Percentiles rank a stretch among this genome's conserved stretches.
phyloP scores from a whole-genome alignment of 2,797 vertebrate genomes.

The Pantherophis alleghaniensis region DNA sequence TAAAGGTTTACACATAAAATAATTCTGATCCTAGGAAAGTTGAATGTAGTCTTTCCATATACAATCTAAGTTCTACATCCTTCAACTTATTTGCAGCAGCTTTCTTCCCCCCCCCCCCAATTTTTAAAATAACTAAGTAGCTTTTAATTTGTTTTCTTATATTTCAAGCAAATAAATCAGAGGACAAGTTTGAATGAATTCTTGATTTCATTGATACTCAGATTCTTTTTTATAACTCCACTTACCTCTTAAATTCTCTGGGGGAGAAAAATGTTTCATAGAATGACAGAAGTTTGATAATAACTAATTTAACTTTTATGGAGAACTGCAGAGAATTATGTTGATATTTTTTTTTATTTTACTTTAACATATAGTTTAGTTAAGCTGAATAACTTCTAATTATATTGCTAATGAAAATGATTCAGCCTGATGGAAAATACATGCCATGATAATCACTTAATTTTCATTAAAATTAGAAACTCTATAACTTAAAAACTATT shows the following conservation, averaged over 20 bases:
- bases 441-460: background rate
- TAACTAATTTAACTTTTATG: constrained; percentile 25
- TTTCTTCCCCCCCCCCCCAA: constrained; percentile 17
- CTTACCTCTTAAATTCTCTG: constrained; percentile 10
- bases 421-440: background rate
- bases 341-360: background rate
- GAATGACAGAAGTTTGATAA: constrained; percentile 25
- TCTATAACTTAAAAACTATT: background rate
- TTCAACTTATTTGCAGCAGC: constrained; percentile 41
- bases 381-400: constrained; percentile 34
- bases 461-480: constrained; percentile 22
- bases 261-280: constrained; percentile 40
- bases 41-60: background rate
- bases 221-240: constrained; percentile 36
- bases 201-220: constrained; percentile 38
- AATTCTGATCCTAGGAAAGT: background rate
- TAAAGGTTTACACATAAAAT: background rate
- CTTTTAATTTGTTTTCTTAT: constrained; percentile 32
- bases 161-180: constrained; percentile 29
- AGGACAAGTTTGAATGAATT: constrained; percentile 37
- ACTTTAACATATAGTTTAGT: constrained; percentile 31
- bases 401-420: background rate
- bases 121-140: constrained; percentile 27
- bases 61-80: constrained; percentile 43
- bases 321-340: constrained; percentile 8